Base-by-base conservation (phyloP, 1,140 invertebrate genomes). In the Lepidurus packardi region DNA sequence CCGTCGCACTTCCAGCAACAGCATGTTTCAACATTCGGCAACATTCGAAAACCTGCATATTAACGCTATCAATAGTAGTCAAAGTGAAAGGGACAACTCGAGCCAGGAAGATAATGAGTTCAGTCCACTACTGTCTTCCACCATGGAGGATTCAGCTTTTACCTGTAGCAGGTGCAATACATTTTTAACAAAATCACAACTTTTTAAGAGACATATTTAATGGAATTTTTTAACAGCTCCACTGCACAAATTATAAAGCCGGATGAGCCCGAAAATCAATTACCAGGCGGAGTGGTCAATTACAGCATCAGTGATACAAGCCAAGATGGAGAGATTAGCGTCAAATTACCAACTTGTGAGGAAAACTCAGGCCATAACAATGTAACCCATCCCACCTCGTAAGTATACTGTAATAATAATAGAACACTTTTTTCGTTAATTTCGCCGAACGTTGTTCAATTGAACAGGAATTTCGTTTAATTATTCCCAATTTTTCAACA, bases 11-110 rank as follows among this genome's bases (percentile, higher is more conserved):
- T 65, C 16, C 16, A 21, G 16, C 53, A n/a, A 21, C 53, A 65
- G 53, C 53, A 65, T 65, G 53, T 65, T 65, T 65, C 53, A 65
- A 65, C 53, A 65, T 21, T 21, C 53, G 21, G 21, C 53, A 65
- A 65, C 53, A 21, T 65, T 65, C 21, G 53, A 65, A 65, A 65
- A 65, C 16, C 53, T 65, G 6, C 16, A 21, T 21, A 65, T 65
- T 6, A 65, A 65, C 13, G 9, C 53, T 65, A 65, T 65, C 53
- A 7, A 13, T 16, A 21, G 53, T 13, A 21, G 53, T 13, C 53
- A 65, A 65, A 13, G 7, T 65, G 53, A 65, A 65, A 65, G 53
- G 13, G 53, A 65, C 53, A 9, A 65, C 53, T 65, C 53, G 21
- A 11, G 53, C 21, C 53, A 65, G 6, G 53, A 65, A 13, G 53